phyloP scores from a whole-genome alignment of 2,888 invertebrate species.

The Hyposoter dolosus region DNA sequence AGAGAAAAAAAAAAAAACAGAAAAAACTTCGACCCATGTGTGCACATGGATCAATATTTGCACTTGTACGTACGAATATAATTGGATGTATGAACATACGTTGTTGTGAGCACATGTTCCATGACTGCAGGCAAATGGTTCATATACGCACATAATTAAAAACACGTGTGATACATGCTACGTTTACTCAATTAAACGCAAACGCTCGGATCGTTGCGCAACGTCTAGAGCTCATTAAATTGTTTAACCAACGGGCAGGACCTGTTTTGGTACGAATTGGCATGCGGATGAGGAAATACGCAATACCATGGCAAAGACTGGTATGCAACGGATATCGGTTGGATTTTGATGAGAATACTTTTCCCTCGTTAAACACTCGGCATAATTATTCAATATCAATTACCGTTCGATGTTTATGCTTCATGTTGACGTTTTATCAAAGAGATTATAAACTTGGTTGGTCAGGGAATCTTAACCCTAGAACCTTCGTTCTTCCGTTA shows the following conservation, averaged over 20 bases:
- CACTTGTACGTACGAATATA: neutral
- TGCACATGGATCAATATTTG: neutral
- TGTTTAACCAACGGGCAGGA: constrained; percentile 23
- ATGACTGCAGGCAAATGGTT: neutral
- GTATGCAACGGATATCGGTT: neutral
- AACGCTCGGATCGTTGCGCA: constrained; percentile 36
- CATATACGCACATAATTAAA: constrained; percentile 17
- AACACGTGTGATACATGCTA: constrained; percentile 35
- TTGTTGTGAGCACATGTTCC: neutral
- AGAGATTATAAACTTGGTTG: no score
- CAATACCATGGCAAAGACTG: neutral
- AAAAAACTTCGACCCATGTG: neutral
- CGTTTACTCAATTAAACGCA: constrained; percentile 54
- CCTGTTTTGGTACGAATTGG: neutral
- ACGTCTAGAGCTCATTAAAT: constrained; percentile 33
- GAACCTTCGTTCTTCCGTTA: no score
- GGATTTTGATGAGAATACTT: neutral
- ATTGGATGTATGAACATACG: neutral
- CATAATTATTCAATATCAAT: neutral
- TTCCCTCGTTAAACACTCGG: neutral
- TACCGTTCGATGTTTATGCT: neutral
- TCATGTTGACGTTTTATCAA: no score
- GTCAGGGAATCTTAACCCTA: neutral
- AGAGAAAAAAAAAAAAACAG: no score
- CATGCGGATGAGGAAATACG: neutral